Conservation (phyloP, 2,797 vertebrate species). For the Channa striata region DNA sequence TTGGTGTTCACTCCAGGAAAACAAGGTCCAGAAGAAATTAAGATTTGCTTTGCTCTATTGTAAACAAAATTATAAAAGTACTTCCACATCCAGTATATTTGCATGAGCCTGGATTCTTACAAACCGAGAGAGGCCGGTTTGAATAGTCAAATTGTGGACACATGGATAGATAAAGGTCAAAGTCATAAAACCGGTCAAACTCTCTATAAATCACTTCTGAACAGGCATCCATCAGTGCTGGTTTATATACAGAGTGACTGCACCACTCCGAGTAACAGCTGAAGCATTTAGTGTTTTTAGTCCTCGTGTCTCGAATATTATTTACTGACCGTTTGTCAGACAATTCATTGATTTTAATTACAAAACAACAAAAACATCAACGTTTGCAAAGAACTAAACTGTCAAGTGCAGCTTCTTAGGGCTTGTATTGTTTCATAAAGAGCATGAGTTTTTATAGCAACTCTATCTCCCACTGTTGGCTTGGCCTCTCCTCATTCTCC, state of each 20-base stretch:
- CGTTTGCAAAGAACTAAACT: background rate
- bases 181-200: background rate
- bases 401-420: conserved; percentile 8
- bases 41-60: conserved; percentile 6
- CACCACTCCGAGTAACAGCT: background rate
- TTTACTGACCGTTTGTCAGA: background rate
- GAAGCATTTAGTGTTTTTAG: background rate
- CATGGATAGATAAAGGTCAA: background rate
- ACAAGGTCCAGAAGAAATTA: background rate
- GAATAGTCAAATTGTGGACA: conserved; percentile 39
- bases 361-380: background rate
- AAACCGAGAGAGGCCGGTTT: conserved; percentile 25
- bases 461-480: conserved; percentile 90
- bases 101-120: conserved; percentile 12
- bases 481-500: conserved; percentile 78
- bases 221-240: background rate
- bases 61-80: conserved; percentile 30
- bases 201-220: background rate
- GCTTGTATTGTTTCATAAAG: background rate
- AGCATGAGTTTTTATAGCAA: conserved; percentile 54
- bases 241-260: background rate
- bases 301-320: background rate
- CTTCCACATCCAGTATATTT: conserved; percentile 1
- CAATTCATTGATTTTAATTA: no score
- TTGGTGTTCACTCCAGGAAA: background rate